Evolutionary conservation across 1,140 invertebrate species (phyloP), one percentile per base, ranked within the genome.

Genomic region (Idris sp.): DNA sequence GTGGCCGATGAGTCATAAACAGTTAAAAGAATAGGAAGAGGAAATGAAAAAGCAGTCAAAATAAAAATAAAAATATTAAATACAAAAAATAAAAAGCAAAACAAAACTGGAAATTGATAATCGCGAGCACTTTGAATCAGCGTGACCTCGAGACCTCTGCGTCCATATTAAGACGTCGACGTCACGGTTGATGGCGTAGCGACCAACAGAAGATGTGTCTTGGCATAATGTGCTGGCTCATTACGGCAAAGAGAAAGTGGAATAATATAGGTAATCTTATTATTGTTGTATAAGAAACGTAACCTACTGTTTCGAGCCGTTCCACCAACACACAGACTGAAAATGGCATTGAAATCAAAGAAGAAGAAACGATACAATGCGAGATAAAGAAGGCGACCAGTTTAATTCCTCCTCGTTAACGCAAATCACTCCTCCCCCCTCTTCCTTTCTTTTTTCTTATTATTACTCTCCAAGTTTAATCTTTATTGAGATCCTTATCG

Each of bases 181-280:
- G 67, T 62, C 61, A 74, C 22, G 71, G 53, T 65, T 40, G 53
- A 54, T 15, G 56, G 61, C 61, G 46, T 25, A 49, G 38, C 53
- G 56, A 40, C 44, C 54, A 53, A 53, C 56, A 53, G 64, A 65
- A 59, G 59, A 53, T 40, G 61, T 38, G 61, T 48, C 54, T 71
- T 33, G 51, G 74, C 68, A 68, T 76, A 72, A 72, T 53, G 48
- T 56, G 74, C 61, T 33, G 75, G 59, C 71, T 74, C 75, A 77
- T 77, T 74, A 77, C 69, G 54, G 48, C 43, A 38, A 61, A 58
- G 68, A 77, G 75, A 77, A 77, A 77, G 75, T 71, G 54, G 59
- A 69, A 77, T 77, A 67, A 77, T 74, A 77, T 71, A 56, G 75
- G 69, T 65, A 69, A 73, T 74, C 58, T 62, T 62, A 77, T 77